A percentile compares a stretch with the other conserved stretches of the same genome.
phyloP scores from a whole-genome alignment of 1,140 invertebrate species.

The Danaus plexippus region DNA sequence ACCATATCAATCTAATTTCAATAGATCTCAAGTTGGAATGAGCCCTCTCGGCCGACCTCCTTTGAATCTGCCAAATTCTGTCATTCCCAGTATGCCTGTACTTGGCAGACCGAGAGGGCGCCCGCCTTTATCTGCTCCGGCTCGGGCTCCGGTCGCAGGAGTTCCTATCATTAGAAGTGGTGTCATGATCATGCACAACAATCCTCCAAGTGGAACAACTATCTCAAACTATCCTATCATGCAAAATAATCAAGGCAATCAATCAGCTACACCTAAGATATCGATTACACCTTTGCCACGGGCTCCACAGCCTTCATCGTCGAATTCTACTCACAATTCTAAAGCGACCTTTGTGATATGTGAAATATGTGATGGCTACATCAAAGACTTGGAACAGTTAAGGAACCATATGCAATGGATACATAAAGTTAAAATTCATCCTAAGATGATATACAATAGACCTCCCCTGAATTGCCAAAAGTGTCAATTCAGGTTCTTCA shows the following conservation, averaged over 20 bases:
- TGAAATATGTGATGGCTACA: constrained; percentile 96
- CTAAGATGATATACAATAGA: constrained; percentile 95
- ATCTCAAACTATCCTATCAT: constrained; percentile 61
- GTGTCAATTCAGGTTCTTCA: constrained; percentile 77
- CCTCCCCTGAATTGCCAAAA: constrained; percentile 96
- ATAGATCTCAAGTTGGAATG: constrained; percentile 47
- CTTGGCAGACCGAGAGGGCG: constrained; percentile 54
- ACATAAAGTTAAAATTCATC: constrained; percentile 96
- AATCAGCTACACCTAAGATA: constrained; percentile 81
- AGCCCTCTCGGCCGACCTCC: constrained; percentile 48
- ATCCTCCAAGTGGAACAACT: constrained; percentile 47
- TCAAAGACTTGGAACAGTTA: constrained; percentile 93
- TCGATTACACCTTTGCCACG: constrained; percentile 92
- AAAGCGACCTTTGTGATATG: constrained; percentile 89
- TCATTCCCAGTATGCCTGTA: constrained; percentile 42
- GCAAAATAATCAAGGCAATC: constrained; percentile 52
- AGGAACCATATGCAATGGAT: constrained; percentile 97
- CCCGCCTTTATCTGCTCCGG: constrained; percentile 45
- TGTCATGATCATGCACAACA: constrained; percentile 66
- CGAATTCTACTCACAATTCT: constrained; percentile 52
- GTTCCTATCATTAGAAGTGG: constrained; percentile 63
- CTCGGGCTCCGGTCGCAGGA: constrained; percentile 49
- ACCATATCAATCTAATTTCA: constrained; percentile 52
- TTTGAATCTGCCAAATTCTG: constrained; percentile 37
- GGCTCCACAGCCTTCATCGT: constrained; percentile 72